Evolutionary conservation across 2,113 vertebrate genomes (phyloP), one percentile per base, ranked within the genome.

Genomic region (Phylloscopus trochilus): DNA sequence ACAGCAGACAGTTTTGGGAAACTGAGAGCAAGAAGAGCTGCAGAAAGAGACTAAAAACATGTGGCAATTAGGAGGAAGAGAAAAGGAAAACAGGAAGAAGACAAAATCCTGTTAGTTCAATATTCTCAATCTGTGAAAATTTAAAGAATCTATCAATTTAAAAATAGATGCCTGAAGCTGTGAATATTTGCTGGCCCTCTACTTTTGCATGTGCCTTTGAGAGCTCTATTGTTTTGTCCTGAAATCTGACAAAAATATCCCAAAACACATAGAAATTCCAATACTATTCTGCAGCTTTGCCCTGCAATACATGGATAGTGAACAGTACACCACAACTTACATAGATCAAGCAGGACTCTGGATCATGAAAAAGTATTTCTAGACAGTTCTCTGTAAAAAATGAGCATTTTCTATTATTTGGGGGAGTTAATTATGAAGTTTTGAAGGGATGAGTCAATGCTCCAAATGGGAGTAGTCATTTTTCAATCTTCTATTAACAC

Each of bases 401-500:
- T 44, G 0, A 92, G 11, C 73, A 64, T 91, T 80, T 90, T 78
- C 69, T 75, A 58, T 73, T 92, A 68, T 91, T 81, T 94, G n/a
- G 21, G 9, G 33, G 84, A 55, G 52, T 75, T 87, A 96, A 81
- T 87, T 52, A 90, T 1, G 5, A 86, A 91, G 37, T 94, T 94
- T 87, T 77, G 75, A 91, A 95, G 59, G 19, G 81, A 91, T 80
- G 69, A 93, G 26, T 84, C 72, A 92, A 72, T 27, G 13, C 13
- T 44, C 10, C 37, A 81, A 83, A 88, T 60, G 28, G 33, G 85
- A 83, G 75, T 59, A 95, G 75, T 72, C 0, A 59, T 91, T 96
- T 95, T 91, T 94, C 66, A 52, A 80, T 63, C 33, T 93, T 90
- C 79, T 96, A 30, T 69, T 96, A 96, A 92, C 78, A 94, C 78